These are phyloP conservation scores for Aurelia coerulea DNA, from an alignment of 30 jellyfish, hydroid and myxozoan genomes.

Conservation along the genomic window DNA sequence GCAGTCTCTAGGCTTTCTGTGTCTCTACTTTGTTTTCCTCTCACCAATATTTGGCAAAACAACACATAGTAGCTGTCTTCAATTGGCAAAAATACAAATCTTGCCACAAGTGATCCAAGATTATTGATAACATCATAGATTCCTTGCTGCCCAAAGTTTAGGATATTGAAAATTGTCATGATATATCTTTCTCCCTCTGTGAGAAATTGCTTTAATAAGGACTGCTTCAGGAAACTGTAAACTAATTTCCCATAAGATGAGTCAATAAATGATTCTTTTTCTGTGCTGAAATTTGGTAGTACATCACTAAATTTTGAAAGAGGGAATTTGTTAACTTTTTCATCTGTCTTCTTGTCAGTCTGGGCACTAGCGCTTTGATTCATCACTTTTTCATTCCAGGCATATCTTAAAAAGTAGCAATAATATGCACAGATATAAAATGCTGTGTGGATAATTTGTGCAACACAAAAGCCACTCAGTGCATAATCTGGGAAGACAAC, in stretches of 20 bases:
- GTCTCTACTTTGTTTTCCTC: constrained; percentile 62
- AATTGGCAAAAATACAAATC: constrained; percentile 93
- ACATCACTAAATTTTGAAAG: constrained; percentile 53
- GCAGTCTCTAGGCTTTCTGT: constrained; percentile 54
- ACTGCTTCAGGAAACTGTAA: constrained; percentile 84
- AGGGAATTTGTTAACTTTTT: constrained; percentile 33
- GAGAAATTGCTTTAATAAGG: constrained; percentile 88
- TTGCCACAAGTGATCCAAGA: constrained; percentile 96
- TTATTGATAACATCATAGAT: constrained; percentile 91
- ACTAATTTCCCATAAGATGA: constrained; percentile 65
- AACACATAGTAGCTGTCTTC: constrained; percentile 94
- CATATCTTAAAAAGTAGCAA: constrained; percentile 51
- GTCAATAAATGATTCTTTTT: constrained; percentile 5
- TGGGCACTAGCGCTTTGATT: not conserved
- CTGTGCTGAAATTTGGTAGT: constrained; percentile 55
- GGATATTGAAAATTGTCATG: constrained; percentile 84
- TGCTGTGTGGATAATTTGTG: constrained; percentile 68
- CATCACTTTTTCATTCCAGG: not conserved
- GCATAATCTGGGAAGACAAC: constrained; percentile 53
- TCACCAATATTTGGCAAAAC: constrained; percentile 79
- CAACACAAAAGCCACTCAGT: constrained; percentile 69
- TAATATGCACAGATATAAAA: constrained; percentile 57
- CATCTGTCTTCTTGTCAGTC: constrained; percentile 30
- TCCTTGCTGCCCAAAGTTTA: constrained; percentile 90
- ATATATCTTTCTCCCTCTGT: constrained; percentile 96